A percentile compares a stretch with the other conserved stretches of the same genome.
phyloP scores from a whole-genome alignment of 1,140 invertebrate species.

The Ceratina calcarata region DNA sequence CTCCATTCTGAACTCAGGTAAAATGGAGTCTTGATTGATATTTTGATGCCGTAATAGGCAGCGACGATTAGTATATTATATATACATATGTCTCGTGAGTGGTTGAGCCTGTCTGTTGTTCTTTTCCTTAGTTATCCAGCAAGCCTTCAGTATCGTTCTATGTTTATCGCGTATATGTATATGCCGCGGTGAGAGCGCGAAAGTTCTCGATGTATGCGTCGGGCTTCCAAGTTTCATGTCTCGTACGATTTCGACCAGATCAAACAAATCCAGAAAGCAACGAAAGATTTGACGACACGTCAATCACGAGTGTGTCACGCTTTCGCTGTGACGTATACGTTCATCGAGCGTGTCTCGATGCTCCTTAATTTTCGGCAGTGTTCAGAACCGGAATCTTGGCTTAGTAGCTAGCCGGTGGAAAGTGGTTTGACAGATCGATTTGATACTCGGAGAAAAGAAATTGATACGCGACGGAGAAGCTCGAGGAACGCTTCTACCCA shows the following conservation, averaged over 20 bases:
- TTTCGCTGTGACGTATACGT: not conserved
- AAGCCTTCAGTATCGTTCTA: slow-evolving; percentile 31
- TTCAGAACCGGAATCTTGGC: slow-evolving; percentile 48
- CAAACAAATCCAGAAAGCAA: no score
- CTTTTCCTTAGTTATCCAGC: slow-evolving; percentile 49
- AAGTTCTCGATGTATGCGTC: no score
- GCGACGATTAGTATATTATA: slow-evolving; percentile 66
- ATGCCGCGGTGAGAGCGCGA: no score
- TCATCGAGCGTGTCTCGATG: not conserved
- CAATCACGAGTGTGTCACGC: no score
- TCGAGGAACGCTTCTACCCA: slow-evolving; percentile 5
- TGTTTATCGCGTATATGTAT: not conserved
- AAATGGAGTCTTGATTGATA: slow-evolving; percentile 80
- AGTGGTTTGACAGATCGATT: not conserved
- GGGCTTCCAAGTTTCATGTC: no score
- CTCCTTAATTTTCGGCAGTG: slow-evolving; percentile 19
- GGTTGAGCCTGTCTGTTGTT: slow-evolving; percentile 74
- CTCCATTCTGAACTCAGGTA: slow-evolving; percentile 80
- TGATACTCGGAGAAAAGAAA: not conserved
- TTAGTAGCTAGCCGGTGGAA: not conserved
- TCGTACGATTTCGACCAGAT: no score
- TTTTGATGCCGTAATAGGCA: slow-evolving; percentile 68
- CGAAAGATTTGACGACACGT: no score
- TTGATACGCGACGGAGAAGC: not conserved
- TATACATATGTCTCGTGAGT: slow-evolving; percentile 75